Conservation (phyloP, 2,888 invertebrate genomes). For the Strigamia crassipes region DNA sequence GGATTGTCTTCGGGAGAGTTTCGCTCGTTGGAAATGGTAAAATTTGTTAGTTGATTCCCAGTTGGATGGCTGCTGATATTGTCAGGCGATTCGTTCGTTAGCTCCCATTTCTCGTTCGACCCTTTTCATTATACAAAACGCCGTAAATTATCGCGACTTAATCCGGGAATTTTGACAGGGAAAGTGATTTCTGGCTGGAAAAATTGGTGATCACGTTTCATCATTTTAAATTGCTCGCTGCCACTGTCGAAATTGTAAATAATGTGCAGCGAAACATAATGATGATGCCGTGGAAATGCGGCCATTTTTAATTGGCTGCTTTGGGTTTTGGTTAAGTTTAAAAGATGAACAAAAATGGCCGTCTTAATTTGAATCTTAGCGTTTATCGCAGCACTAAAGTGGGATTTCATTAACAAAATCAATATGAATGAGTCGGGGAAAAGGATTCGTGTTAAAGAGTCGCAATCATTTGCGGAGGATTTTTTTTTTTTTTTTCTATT, state of each 20-base stretch:
- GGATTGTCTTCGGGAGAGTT: not conserved
- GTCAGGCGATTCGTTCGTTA: conserved; percentile 24
- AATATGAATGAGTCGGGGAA: not conserved
- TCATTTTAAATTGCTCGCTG: not conserved
- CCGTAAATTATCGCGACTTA: not conserved
- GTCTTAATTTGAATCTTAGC: conserved; percentile 13
- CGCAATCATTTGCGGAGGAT: not conserved
- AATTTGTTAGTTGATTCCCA: conserved; percentile 20
- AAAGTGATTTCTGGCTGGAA: conserved; percentile 16
- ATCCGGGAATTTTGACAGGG: not conserved
- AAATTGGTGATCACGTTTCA: not conserved
- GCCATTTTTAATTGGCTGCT: too few species aligned
- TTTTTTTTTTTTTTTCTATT: not conserved
- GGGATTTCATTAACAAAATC: conserved; percentile 8
- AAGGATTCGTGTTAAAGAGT: not conserved
- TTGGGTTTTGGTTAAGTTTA: not conserved
- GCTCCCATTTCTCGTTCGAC: conserved; percentile 13
- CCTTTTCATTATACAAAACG: conserved; percentile 14
- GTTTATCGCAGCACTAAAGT: conserved; percentile 27
- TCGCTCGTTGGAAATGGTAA: not conserved
- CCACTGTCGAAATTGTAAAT: not conserved
- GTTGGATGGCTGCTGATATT: conserved; percentile 16
- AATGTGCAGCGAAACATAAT: not conserved
- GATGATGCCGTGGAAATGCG: too few species aligned
- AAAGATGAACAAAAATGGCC: not conserved